Conservation (phyloP, 2,888 invertebrate species). For the Polydesmus complanatus region DNA sequence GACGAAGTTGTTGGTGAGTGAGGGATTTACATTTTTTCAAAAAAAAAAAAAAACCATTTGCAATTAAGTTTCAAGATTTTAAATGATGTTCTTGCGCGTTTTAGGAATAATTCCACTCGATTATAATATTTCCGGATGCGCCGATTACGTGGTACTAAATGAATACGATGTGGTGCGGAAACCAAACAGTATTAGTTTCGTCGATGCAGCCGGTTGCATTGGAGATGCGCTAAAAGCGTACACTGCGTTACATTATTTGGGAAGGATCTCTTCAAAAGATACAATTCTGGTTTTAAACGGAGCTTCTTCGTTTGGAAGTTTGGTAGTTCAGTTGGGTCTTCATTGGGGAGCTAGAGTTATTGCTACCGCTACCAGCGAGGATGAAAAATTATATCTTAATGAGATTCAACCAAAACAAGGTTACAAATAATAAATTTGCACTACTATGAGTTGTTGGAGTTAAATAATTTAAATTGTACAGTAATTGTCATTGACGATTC, state of each 20-base stretch:
- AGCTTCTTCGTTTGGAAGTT: slow-evolving; percentile 33
- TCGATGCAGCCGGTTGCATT: slow-evolving; percentile 34
- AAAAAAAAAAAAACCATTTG: not conserved
- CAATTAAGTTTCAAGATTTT: not conserved
- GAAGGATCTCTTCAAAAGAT: slow-evolving; percentile 32
- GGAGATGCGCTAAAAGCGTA: slow-evolving; percentile 36
- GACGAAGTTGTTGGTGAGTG: slow-evolving; percentile 34
- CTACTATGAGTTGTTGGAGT: too few species aligned
- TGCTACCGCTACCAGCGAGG: slow-evolving; percentile 31
- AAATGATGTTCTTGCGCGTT: not conserved
- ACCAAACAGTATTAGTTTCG: slow-evolving; percentile 32
- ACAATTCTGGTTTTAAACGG: slow-evolving; percentile 35
- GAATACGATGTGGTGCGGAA: slow-evolving; percentile 36
- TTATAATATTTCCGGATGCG: slow-evolving; percentile 33
- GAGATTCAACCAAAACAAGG: slow-evolving; percentile 28
- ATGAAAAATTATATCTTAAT: slow-evolving; percentile 33
- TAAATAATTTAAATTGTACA: slow-evolving; percentile 18
- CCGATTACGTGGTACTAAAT: slow-evolving; percentile 32
- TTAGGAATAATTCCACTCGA: slow-evolving; percentile 35
- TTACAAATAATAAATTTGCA: too few species aligned
- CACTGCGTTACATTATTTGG: slow-evolving; percentile 36
- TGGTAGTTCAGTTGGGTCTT: slow-evolving; percentile 34
- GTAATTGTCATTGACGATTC: slow-evolving; percentile 32
- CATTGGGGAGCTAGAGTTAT: slow-evolving; percentile 37
- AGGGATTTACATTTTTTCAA: not conserved